Base-by-base conservation (phyloP, 2,113 vertebrate species). In the Psittacula cyanocephala region DNA sequence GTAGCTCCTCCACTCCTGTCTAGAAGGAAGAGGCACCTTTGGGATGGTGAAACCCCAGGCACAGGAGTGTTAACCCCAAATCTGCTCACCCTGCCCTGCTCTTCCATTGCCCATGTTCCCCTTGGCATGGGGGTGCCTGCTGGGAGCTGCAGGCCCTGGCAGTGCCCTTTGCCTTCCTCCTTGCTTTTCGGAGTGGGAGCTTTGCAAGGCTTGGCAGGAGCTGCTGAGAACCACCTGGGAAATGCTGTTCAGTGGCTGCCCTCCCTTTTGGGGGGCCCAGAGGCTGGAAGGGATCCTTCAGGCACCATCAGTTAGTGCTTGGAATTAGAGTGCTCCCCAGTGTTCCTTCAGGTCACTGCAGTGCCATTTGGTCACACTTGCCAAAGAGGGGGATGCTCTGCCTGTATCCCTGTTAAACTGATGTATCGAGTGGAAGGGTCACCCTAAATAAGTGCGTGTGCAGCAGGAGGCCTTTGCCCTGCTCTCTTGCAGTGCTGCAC, bases 151-250 rank as follows among this genome's bases (percentile, higher is more conserved):
- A 19, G 37, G 37, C 50, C 50, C 31, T 67, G 50, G 43, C 11
- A 20, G 1, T 9, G 4, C 0, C 0, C 31, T 31, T n/a, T 59
- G 43, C 23, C 33, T 74, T 52, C 22, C 22, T 35, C 10, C 53
- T 60, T 7, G 18, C 15, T 57, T 33, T 55, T 33, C 1, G 0
- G 22, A 39, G 33, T 4, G 17, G 10, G 10, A 46, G 1, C n/a
- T 79, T 8, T 4, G 10, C 17, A 25, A 53, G 39, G 52, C 24
- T 68, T 8, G 23, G 9, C 18, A 31, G 47, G 23, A 75, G 18
- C 6, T 43, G 18, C 82, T 8, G 63, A 37, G 69, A 24, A 28
- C 35, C 57, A 6, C 46, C n/a, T 13, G 20, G 47, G n/a, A 43
- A 47, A 68, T 8, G n/a, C 6, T 13, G 11, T 28, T 17, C 27